Base-by-base conservation (phyloP, 2,888 invertebrate genomes). In the Kryphioiulus occultus region DNA sequence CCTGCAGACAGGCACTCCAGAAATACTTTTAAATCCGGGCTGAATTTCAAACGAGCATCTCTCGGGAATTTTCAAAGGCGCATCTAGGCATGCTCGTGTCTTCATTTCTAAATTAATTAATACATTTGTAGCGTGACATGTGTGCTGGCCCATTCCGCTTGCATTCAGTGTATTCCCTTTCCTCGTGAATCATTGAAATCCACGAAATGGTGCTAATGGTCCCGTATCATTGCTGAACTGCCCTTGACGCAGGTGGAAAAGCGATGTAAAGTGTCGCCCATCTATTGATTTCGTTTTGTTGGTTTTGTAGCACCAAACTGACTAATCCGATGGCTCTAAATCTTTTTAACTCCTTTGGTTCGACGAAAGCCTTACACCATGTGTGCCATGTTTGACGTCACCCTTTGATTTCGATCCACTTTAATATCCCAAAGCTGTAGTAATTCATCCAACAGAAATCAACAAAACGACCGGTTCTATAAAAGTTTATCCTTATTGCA, bases 271-370 rank as follows among this genome's bases (percentile, higher is more conserved):
- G 78, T 30, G 30, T 78, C 78, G 78, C 30, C 12, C 30, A 30
- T 68, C 22, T 68, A 68, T 68, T 30, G 78, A 78, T 78, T 78
- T 78, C 78, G 30, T 78, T 78, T 78, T 78, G 78, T 78, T 30
- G 78, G 78, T 78, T 78, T 78, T 78, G 78, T 78, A 78, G 78
- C 30, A 26, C 78, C 78, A 30, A 78, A 78, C 78, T 78, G 78
- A 78, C 78, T 78, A 78, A 78, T 78, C 78, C 78, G 12, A 30
- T 78, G 78, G 15, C 30, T 30, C 30, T 78, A 78, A 78, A 78
- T 78, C 30, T 78, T 30, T 30, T 78, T 30, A 78, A 78, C 78
- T 78, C 78, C 78, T 78, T 78, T 30, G 78, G 78, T 30, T 78
- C 26, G 78, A 10, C 15, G 78, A 78, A 30, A 78, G 15, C 30